These are phyloP conservation scores for Agrotis segetum DNA, from an alignment of 2,888 invertebrate species.

Conservation along the genomic window DNA sequence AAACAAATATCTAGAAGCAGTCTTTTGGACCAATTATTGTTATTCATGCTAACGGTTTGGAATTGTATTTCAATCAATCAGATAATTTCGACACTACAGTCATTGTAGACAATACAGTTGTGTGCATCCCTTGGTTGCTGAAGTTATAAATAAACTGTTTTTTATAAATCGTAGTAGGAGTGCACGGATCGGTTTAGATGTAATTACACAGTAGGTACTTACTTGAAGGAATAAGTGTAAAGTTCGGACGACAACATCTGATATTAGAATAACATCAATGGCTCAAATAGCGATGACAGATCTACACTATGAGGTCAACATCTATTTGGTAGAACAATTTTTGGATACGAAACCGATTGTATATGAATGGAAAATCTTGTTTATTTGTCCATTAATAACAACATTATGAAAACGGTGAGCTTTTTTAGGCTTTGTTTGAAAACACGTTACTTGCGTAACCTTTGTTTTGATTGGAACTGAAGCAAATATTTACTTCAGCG, in stretches of 20 bases:
- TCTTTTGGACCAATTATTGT: no score
- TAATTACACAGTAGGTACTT: not conserved
- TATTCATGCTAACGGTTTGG: not conserved
- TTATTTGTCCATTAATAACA: slow-evolving; percentile 4
- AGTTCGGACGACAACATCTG: not conserved
- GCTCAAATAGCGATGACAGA: slow-evolving; percentile 18
- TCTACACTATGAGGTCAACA: slow-evolving; percentile 27
- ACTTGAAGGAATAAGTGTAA: not conserved
- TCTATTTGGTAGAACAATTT: slow-evolving; percentile 21
- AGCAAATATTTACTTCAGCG: slow-evolving; percentile 44
- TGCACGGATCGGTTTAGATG: not conserved
- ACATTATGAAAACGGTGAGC: slow-evolving; percentile 15
- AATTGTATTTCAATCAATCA: not conserved
- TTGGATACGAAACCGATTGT: slow-evolving; percentile 1
- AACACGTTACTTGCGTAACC: slow-evolving; percentile 40
- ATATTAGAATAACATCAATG: slow-evolving; percentile 12
- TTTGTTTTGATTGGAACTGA: slow-evolving; percentile 52
- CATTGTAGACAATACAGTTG: slow-evolving; percentile 10
- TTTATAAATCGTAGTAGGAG: not conserved
- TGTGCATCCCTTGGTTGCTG: slow-evolving; percentile 5
- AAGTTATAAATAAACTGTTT: slow-evolving; percentile 11
- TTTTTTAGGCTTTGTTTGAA: slow-evolving; percentile 44
- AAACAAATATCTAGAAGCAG: not conserved
- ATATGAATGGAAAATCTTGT: slow-evolving; percentile 18
- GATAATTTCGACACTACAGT: not conserved